Base-by-base conservation (phyloP, 2,797 vertebrate genomes). In the Hozukius guyotensis region DNA sequence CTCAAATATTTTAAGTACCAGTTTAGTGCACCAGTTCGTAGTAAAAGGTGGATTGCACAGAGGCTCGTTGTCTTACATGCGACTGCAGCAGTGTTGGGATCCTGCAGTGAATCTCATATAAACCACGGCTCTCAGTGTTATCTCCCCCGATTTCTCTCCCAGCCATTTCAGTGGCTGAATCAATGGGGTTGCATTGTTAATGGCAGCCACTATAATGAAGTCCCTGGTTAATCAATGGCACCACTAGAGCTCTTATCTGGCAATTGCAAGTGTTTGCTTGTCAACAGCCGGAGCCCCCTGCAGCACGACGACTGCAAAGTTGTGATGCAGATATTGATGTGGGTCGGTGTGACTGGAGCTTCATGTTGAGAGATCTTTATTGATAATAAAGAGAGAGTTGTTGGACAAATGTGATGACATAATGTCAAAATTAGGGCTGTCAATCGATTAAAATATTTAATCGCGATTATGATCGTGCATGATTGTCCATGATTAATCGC, bases 101-200 rank as follows among this genome's bases (percentile, higher is more conserved):
- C 84, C 88, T 90, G 88, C 83, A 89, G 91, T 82, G 88, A 91
- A 85, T 88, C 85, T 90, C 85, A 85, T 89, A 89, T 67, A 87
- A 90, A 88, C 85, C 68, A 1, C 53, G 14, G 72, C 83, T 88
- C 84, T 86, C 80, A 78, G 81, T 87, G 89, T 93, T 94, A 92
- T 93, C 90, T 87, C 86, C 87, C 75, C 84, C 69, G 87, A 92
- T 92, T 95, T 91, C 84, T 91, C 90, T 80, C 90, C 70, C 83
- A 89, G 87, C 80, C 84, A 84, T 93, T 92, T 82, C 83, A 82
- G 82, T 75, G 82, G 87, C 87, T 80, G 83, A 90, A 94, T 95
- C 93, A 92, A 93, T 94, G 92, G 86, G 90, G 85, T 86, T 91
- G 91, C 88, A 92, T 92, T 93, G 92, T 94, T 95, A 94, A 94